Percentiles rank a stretch among this genome's conserved stretches.
Evolutionary conservation across 2,888 invertebrate species (phyloP).

Genomic region (Tenodera sinensis): DNA sequence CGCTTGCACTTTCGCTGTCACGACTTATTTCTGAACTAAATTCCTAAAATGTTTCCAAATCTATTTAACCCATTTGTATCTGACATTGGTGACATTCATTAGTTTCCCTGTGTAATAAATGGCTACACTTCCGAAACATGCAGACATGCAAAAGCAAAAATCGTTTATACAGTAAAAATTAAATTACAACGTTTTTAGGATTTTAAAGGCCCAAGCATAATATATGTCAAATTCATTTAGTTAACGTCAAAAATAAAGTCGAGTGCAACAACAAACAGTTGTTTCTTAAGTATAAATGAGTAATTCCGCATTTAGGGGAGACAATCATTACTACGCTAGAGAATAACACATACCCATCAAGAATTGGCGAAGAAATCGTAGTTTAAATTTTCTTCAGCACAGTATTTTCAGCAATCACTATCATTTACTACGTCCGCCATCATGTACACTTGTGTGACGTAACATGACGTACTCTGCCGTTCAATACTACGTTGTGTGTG

Average conservation of each 20-base stretch:
- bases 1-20: too few relatives aligned
- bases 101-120: too few relatives aligned
- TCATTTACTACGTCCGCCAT: background rate
- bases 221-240: background rate
- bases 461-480: background rate
- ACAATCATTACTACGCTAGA: background rate
- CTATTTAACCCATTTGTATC: too few relatives aligned
- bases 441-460: slow-evolving; percentile 19
- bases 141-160: too few relatives aligned
- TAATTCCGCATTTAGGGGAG: background rate
- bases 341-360: background rate
- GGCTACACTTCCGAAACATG: too few relatives aligned
- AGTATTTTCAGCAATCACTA: background rate
- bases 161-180: too few relatives aligned
- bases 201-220: background rate
- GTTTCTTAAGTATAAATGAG: background rate
- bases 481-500: background rate
- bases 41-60: too few relatives aligned
- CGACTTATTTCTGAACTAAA: too few relatives aligned
- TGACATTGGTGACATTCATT: too few relatives aligned
- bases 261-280: background rate
- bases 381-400: background rate
- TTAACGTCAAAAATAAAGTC: background rate
- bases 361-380: background rate
- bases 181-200: background rate